Percentiles rank a stretch among this genome's conserved stretches.
These are phyloP conservation scores for Altica lythri DNA, from an alignment of 2,888 invertebrate species.

Conservation along the genomic window DNA sequence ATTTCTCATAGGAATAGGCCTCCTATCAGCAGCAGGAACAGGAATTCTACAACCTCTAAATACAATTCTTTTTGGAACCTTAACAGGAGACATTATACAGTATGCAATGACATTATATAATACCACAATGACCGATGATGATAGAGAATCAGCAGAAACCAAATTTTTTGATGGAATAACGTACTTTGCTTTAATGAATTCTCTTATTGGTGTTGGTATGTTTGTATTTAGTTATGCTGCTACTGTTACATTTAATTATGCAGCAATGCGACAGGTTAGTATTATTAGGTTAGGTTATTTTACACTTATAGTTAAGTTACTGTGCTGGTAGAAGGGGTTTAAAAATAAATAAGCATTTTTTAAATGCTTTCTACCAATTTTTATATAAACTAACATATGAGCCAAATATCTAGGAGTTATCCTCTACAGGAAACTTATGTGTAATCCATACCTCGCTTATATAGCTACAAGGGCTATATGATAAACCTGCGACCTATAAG, in stretches of 20 bases:
- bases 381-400: too few species aligned
- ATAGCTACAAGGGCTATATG: too few species aligned
- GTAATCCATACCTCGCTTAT: too few species aligned
- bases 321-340: too few species aligned
- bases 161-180: conserved; percentile 60
- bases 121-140: conserved; percentile 25
- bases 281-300: neutral
- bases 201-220: conserved; percentile 64
- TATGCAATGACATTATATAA: conserved; percentile 39
- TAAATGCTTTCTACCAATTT: too few species aligned
- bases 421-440: too few species aligned
- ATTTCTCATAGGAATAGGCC: conserved; percentile 62
- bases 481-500: too few species aligned
- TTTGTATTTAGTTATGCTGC: conserved; percentile 68
- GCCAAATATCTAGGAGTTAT: too few species aligned
- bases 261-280: conserved; percentile 70
- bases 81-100: conserved; percentile 66
- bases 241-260: conserved; percentile 70
- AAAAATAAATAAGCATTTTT: too few species aligned
- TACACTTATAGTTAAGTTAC: too few species aligned
- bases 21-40: conserved; percentile 62
- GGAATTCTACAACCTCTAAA: conserved; percentile 71
- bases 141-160: conserved; percentile 50
- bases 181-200: conserved; percentile 67
- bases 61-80: conserved; percentile 68